These are phyloP conservation scores for Microchirus variegatus DNA, from an alignment of 2,797 vertebrate species.

Conservation along the genomic window DNA sequence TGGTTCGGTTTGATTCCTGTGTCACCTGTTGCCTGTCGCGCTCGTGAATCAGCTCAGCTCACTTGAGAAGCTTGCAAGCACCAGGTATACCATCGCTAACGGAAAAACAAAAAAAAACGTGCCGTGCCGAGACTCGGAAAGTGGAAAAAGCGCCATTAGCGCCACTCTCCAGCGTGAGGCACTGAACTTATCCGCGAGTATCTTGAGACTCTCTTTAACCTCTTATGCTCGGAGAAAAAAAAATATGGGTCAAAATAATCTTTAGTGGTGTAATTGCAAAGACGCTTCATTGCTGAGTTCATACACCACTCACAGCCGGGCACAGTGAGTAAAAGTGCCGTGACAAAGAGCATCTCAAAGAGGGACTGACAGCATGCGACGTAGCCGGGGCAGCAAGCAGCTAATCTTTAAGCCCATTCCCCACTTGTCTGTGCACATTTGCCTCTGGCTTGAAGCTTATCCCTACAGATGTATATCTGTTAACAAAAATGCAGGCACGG, in stretches of 20 bases:
- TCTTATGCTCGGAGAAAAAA: slow-evolving; percentile 37
- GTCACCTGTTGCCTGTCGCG: too few relatives aligned
- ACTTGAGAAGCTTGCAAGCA: too few relatives aligned
- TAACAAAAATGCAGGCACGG: slow-evolving; percentile 64
- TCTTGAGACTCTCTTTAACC: slow-evolving; percentile 40
- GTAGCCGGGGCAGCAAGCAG: slow-evolving; percentile 53
- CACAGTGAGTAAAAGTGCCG: slow-evolving; percentile 38
- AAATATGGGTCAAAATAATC: slow-evolving; percentile 55
- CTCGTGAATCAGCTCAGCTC: too few relatives aligned
- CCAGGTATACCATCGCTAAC: too few relatives aligned
- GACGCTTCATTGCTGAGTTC: slow-evolving; percentile 45
- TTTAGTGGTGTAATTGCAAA: slow-evolving; percentile 54
- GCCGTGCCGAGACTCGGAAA: too few relatives aligned
- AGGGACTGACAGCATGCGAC: slow-evolving; percentile 57
- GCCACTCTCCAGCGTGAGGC: slow-evolving; percentile 42
- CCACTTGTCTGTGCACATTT: slow-evolving; percentile 74
- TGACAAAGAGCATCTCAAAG: slow-evolving; percentile 66
- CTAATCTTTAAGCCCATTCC: slow-evolving; percentile 75
- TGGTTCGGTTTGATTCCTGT: too few relatives aligned
- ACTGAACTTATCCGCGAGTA: slow-evolving; percentile 52
- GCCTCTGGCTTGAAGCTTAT: slow-evolving; percentile 70
- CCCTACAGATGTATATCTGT: slow-evolving; percentile 75
- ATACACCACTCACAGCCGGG: slow-evolving; percentile 42
- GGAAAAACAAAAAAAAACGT: too few relatives aligned
- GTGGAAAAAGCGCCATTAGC: too few relatives aligned